phyloP scores from a whole-genome alignment of 1,140 invertebrate genomes.

The Pogonomyrmex californicus region DNA sequence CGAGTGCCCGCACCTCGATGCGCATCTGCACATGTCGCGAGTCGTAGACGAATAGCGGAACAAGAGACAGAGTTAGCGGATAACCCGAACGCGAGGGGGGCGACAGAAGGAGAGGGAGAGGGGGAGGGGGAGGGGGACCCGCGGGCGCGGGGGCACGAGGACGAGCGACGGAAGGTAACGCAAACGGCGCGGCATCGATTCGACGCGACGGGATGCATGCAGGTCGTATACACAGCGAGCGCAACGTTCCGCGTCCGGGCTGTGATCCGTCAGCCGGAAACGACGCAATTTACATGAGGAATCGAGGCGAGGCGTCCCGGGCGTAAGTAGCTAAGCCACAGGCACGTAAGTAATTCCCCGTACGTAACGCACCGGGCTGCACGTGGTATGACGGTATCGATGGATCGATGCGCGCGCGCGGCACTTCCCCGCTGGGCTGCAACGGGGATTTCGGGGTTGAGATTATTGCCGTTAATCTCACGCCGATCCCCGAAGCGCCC shows the following conservation, averaged over 20 bases:
- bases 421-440: background rate
- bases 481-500: background rate
- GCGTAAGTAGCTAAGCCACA: slow-evolving; percentile 77
- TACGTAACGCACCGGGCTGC: slow-evolving; percentile 17
- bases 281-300: slow-evolving; percentile 83
- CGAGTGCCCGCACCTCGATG: background rate
- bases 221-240: slow-evolving; percentile 67
- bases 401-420: slow-evolving; percentile 52
- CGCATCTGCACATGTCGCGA: background rate
- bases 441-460: background rate
- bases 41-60: slow-evolving; percentile 56
- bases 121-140: slow-evolving; percentile 24
- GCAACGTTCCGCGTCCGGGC: slow-evolving; percentile 75
- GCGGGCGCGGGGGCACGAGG: slow-evolving; percentile 29
- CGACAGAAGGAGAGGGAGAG: slow-evolving; percentile 6
- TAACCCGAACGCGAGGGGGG: background rate
- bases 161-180: slow-evolving; percentile 48
- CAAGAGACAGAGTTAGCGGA: slow-evolving; percentile 36
- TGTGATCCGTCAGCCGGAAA: slow-evolving; percentile 82
- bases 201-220: slow-evolving; percentile 1
- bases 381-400: slow-evolving; percentile 61
- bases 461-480: slow-evolving; percentile 55
- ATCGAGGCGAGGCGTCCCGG: slow-evolving; percentile 74
- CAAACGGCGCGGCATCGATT: slow-evolving; percentile 64
- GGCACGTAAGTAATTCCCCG: slow-evolving; percentile 69